phyloP scores from a whole-genome alignment of 2,888 invertebrate species.

The Phengaris arion region DNA sequence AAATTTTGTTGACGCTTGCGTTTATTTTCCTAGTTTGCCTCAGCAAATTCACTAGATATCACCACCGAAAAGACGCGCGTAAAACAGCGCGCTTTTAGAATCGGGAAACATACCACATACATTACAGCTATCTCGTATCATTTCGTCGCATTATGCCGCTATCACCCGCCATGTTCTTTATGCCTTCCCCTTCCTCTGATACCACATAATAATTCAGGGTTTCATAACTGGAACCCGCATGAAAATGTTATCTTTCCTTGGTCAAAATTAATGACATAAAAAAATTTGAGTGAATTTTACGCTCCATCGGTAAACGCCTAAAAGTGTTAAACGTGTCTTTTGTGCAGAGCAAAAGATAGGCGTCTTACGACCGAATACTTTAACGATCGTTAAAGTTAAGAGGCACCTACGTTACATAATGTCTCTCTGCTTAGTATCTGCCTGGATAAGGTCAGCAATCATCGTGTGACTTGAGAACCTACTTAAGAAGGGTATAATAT shows the following conservation, averaged over 20 bases:
- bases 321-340: neutral
- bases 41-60: neutral
- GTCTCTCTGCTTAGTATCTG: no score
- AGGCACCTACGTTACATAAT: no score
- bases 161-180: slow-evolving; percentile 42
- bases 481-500: no score
- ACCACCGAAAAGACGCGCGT: neutral
- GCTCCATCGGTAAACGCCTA: neutral
- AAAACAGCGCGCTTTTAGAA: slow-evolving; percentile 20
- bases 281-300: neutral
- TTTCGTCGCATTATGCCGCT: slow-evolving; percentile 41
- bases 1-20: no score
- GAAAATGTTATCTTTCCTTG: neutral
- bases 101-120: slow-evolving; percentile 23
- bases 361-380: no score
- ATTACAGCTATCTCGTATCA: slow-evolving; percentile 29
- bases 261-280: neutral
- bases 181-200: slow-evolving; percentile 40
- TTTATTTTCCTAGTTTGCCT: no score
- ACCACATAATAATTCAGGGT: slow-evolving; percentile 26
- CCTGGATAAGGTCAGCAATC: no score
- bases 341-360: no score
- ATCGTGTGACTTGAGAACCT: no score
- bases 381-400: no score
- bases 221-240: slow-evolving; percentile 14